Evolutionary conservation across 2,888 invertebrate genomes (phyloP), one percentile per base, ranked within the genome.

Genomic region (Strigamia crassipes): DNA sequence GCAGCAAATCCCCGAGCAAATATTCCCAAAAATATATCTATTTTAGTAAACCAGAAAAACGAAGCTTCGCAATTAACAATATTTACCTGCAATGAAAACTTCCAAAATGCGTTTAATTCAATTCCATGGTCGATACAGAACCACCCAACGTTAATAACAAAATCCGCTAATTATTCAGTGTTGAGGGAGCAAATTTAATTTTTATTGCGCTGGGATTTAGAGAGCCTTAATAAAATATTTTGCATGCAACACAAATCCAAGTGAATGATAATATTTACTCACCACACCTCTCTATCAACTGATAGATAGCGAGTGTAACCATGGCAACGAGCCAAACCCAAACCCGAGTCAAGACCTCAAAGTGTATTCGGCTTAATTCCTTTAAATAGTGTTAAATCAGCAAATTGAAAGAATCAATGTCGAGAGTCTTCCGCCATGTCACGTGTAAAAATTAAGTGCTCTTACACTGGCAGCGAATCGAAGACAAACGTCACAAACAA

Each of bases 331-430:
- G n/a, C n/a, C 46, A 13, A 13, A 13, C 46, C 15, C 15, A 13
- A 46, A 46, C 10, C 6, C 6, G 46, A 46, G 46, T n/a, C 46
- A 46, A 46, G n/a, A 18, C n/a, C 56, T 18, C 18, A 18, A 18
- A 56, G 46, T 56, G n/a, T 56, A 56, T 56, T 38, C n/a, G n/a
- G 56, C 56, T 18, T 56, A 56, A 56, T 56, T 5, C 56, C 56
- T 56, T 56, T 73, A 73, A 73, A 31, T 27, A 73, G 13, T 73
- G 31, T 31, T 73, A 73, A 73, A 73, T 73, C 73, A 73, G 31
- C 73, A 31, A 73, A 31, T 73, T 31, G 31, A 73, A 73, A 73
- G 31, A 73, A 56, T 56, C 56, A 56, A 56, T 56, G 56, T 73
- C 31, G 27, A 31, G 31, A 73, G 15, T 73, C 73, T 12, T 73